A percentile compares a stretch with the other conserved stretches of the same genome.
Conservation (phyloP, 1,140 invertebrate genomes). For the Nautilus pompilius region DNA sequence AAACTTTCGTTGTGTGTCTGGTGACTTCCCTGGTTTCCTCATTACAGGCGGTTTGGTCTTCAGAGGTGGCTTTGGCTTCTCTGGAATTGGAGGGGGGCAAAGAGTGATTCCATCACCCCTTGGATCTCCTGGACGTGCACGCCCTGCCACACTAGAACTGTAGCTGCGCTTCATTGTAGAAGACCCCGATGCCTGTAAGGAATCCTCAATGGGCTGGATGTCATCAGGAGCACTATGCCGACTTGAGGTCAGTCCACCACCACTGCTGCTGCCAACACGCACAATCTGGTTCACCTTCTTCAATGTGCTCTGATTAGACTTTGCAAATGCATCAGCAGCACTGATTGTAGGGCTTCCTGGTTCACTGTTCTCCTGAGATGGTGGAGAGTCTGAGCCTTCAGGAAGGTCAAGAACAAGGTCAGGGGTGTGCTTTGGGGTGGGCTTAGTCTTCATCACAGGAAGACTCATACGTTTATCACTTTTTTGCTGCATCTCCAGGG, state of each 20-base stretch:
- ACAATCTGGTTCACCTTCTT: conserved; percentile 64
- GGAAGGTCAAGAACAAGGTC: conserved; percentile 88
- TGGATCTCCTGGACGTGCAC: conserved; percentile 60
- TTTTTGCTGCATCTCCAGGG: conserved; percentile 45
- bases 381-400: conserved; percentile 25
- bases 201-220: conserved; percentile 15
- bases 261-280: conserved; percentile 22
- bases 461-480: conserved; percentile 41
- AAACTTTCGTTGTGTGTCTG: conserved; percentile 26
- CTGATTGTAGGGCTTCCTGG: conserved; percentile 42
- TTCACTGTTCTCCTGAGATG: conserved; percentile 29
- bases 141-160: conserved; percentile 11
- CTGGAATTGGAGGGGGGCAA: conserved; percentile 33
- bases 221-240: conserved; percentile 10
- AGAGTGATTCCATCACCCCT: conserved; percentile 1
- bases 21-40: conserved; percentile 62
- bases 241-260: not conserved
- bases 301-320: conserved; percentile 72
- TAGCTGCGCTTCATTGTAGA: conserved; percentile 12
- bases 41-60: conserved; percentile 73
- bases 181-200: conserved; percentile 9
- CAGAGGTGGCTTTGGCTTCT: conserved; percentile 67
- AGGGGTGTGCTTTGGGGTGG: conserved; percentile 67
- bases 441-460: conserved; percentile 53
- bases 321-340: conserved; percentile 48